These are phyloP conservation scores for Eurystomus gularis DNA, from an alignment of 2,113 vertebrate species.

Conservation along the genomic window DNA sequence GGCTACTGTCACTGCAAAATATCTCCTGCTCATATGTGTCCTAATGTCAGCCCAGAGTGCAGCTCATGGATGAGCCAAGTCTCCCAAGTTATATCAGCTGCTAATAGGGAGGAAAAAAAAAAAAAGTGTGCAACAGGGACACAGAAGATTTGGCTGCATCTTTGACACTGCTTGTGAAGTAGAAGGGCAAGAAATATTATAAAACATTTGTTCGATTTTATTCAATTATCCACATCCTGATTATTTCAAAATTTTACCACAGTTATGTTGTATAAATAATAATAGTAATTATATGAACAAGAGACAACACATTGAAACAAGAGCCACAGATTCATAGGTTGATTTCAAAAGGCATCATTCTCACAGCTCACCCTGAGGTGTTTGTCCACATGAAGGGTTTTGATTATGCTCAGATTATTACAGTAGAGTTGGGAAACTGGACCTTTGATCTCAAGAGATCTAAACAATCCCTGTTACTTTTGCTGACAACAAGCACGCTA, in stretches of 20 bases:
- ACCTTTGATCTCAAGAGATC: slow-evolving; percentile 53
- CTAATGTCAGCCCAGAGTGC: background rate
- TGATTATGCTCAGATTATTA: slow-evolving; percentile 10
- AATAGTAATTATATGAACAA: background rate
- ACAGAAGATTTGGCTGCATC: background rate
- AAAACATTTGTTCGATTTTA: background rate
- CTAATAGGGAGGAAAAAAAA: background rate
- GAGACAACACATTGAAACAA: background rate
- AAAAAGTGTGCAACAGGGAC: background rate
- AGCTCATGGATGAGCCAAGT: background rate
- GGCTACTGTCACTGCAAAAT: background rate
- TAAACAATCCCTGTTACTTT: slow-evolving; percentile 35
- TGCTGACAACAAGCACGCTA: slow-evolving; percentile 24
- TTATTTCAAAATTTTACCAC: background rate
- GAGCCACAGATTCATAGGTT: background rate
- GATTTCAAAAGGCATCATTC: slow-evolving; percentile 12
- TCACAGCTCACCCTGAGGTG: background rate
- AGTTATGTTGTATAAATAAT: background rate
- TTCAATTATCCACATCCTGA: background rate
- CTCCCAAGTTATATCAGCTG: background rate
- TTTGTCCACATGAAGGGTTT: slow-evolving; percentile 9
- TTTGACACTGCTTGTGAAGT: background rate
- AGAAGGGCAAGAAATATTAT: background rate
- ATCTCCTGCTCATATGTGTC: background rate
- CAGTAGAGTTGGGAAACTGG: slow-evolving; percentile 11